Evolutionary conservation across 2,888 invertebrate species (phyloP), one percentile per base, ranked within the genome.

Genomic region (Cheilosia urbana): DNA sequence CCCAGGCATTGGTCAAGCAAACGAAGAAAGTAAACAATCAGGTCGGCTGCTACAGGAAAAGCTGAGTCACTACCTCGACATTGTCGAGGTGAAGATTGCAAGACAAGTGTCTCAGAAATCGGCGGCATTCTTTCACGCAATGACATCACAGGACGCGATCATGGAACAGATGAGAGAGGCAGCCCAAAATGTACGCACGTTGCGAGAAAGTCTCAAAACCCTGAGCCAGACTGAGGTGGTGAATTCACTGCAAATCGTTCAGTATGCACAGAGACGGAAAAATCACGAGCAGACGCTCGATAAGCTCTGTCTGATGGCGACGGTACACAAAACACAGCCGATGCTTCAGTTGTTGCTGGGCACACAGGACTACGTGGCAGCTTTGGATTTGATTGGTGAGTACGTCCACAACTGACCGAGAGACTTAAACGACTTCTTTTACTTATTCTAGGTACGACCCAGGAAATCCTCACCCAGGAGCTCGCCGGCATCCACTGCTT

Each of bases 261-360:
- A 95, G 49, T 93, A 95, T 82, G 95, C 95, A 30, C 94, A 95
- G 89, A 94, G 95, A 1, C 93, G 95, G 87, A 93, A 93, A 53
- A 96, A 96, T 91, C 93, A 95, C 77, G 93, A 93, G 62, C 93
- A 94, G 90, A 94, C 96, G 2, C 93, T 95, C 90, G 95, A 96
- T 88, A 95, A 96, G 89, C 93, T 99, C 57, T 97, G 97, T 90
- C 93, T 98, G 77, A 98, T 99, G 96, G 95, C 96, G 7, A 98
- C 98, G 4, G 98, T 99, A 9, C 96, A 98, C 91, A 99, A 99
- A 93, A 99, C 99, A 19, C 99, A 99, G 91, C 97, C 98, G 1
- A 99, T 98, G 92, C 96, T 99, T 89, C 99, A 99, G 91, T 94
- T 98, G 72, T 93, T 99, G 62, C 93, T 99, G 55, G 97, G 98